Base-by-base conservation (phyloP, 1,140 invertebrate genomes). In the Asobara japonica region DNA sequence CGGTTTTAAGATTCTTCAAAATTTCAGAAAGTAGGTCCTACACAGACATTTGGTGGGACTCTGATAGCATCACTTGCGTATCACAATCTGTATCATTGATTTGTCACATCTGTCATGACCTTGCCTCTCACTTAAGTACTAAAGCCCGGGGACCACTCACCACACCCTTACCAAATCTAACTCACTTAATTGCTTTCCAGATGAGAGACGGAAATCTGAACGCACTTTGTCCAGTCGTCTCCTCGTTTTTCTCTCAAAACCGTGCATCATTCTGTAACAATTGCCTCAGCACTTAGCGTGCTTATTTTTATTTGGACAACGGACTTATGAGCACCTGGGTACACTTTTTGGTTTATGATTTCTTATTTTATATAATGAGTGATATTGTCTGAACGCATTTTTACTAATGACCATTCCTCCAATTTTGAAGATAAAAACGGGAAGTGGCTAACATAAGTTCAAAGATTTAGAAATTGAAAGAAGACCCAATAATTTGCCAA, bases 241-340 rank as follows among this genome's bases (percentile, higher is more conserved):
- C 65, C 74, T 80, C 75, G 72, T 79, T 77, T 81, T 81, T 71
- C 78, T 82, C 69, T 82, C 78, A 78, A 81, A 82, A 76, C 79
- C 75, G 69, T 82, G 80, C 79, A 77, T 77, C 78, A 80, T 82
- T 76, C 75, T 81, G 56, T 81, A 81, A 81, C 60, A 76, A 73
- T 75, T 22, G 71, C 69, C n/a, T 38, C 64, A 22, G 51, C 20
- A 48, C 41, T 13, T 66, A 33, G 68, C 25, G 51, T 79, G 62
- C 73, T 73, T 51, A 61, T 78, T 76, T 64, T 74, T 76, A 48
- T 64, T 64, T 64, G 41, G 66, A 45, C 18, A 30, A 29, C 30
- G 66, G 67, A 45, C 56, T 27, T 68, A 27, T 56, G 60, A 65
- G 65, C 65, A 45, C 66, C 31, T 73, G 68, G 72, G 72, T 73